phyloP scores from a whole-genome alignment of 2,113 vertebrate genomes.

The Chionodraco myersi region DNA sequence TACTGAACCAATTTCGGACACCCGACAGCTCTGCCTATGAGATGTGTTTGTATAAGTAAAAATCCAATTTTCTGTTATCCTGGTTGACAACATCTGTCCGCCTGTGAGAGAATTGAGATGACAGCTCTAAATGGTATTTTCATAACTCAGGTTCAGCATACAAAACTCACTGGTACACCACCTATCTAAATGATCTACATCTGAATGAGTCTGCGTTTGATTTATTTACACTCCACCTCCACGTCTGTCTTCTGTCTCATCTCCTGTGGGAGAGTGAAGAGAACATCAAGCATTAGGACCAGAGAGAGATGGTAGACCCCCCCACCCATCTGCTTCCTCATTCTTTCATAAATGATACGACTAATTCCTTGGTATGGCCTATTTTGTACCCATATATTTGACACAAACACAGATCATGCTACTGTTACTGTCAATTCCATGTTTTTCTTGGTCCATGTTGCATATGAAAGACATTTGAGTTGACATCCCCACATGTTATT shows the following conservation, averaged over 20 bases:
- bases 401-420: constrained; percentile 9
- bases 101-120: constrained; percentile 18
- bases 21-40: constrained; percentile 38
- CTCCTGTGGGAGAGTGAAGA: constrained; percentile 31
- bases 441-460: not conserved
- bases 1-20: constrained; percentile 44
- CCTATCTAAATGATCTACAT: constrained; percentile 29
- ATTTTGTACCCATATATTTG: constrained; percentile 18
- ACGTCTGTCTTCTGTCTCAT: constrained; percentile 10
- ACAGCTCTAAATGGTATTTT: constrained; percentile 35
- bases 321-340: constrained; percentile 4
- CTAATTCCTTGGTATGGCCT: constrained; percentile 4
- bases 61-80: constrained; percentile 51
- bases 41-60: constrained; percentile 45
- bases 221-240: constrained; percentile 43
- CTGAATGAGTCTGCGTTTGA: constrained; percentile 12
- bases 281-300: constrained; percentile 29
- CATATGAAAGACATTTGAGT: not conserved
- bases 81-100: constrained; percentile 43
- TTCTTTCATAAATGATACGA: constrained; percentile 13
- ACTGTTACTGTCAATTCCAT: not conserved
- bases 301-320: not conserved
- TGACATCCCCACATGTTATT: not conserved
- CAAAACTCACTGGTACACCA: not conserved
- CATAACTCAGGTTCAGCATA: constrained; percentile 15